A percentile compares a stretch with the other conserved stretches of the same genome.
Evolutionary conservation across 2,888 invertebrate species (phyloP).

Genomic region (Ophion costatus): DNA sequence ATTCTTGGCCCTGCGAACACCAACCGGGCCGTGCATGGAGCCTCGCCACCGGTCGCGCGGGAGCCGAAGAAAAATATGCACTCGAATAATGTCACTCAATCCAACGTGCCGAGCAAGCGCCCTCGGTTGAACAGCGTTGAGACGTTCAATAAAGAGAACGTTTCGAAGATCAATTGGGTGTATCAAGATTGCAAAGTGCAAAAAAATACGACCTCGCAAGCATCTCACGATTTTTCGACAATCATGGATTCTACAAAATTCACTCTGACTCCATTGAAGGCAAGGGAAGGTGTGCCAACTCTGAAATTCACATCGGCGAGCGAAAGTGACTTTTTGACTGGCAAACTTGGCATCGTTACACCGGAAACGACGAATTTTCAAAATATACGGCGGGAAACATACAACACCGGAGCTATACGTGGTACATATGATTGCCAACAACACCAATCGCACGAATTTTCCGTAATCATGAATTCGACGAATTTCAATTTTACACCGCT

Average conservation of each 20-base stretch:
- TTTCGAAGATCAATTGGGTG: conserved; percentile 21
- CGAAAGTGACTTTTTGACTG: conserved; percentile 40
- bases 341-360: conserved; percentile 30
- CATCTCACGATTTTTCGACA: conserved; percentile 68
- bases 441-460: conserved; percentile 55
- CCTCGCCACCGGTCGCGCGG: not conserved
- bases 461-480: conserved; percentile 61
- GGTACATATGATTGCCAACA: not conserved
- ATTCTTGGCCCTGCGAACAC: conserved; percentile 56
- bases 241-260: conserved; percentile 68
- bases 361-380: conserved; percentile 20
- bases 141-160: conserved; percentile 59
- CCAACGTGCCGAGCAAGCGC: conserved; percentile 47
- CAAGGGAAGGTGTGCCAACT: not conserved
- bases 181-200: not conserved
- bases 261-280: conserved; percentile 68
- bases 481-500: conserved; percentile 63
- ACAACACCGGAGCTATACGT: conserved; percentile 35
- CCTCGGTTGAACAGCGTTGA: conserved; percentile 26
- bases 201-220: conserved; percentile 1
- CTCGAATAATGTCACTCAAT: not conserved
- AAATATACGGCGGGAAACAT: conserved; percentile 75
- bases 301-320: conserved; percentile 15
- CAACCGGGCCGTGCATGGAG: conserved; percentile 22
- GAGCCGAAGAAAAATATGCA: conserved; percentile 58